Base-by-base conservation (phyloP, 2,113 vertebrate species). In the Willisornis vidua region DNA sequence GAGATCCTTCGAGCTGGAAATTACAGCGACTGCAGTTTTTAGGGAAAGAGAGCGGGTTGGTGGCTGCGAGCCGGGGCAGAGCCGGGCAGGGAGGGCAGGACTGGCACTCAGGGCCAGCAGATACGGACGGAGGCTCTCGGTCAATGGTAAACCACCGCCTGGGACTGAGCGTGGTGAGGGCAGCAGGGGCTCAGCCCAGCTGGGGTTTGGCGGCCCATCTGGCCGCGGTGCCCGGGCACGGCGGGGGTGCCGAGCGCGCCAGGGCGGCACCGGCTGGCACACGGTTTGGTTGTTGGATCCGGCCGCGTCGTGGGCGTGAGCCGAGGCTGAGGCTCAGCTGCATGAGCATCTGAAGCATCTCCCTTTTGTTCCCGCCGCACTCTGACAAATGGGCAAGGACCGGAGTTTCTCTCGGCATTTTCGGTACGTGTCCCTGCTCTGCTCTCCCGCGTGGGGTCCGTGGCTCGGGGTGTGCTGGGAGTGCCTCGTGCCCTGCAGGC, bases 391-490 rank as follows among this genome's bases (percentile, higher is more conserved):
- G 99, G 99, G 98, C 95, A 98, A 99, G 96, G 98, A 99, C 96
- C 98, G 98, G 97, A 98, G 97, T 95, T 98, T 99, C 98, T 98
- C 99, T 93, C 98, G 98, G 96, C 99, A 98, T 98, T 99, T 99
- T 99, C 98, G 99, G 99, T 99, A 99, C 19, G 98, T 95, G 80
- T 90, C 94, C 84, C 78, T 2, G 68, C 43, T 39, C 33, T 8
- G 24, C 89, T 33, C n/a, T 37, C 46, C 59, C 14, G 54, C 15
- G 23, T 2, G 41, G 20, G 10, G 6, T 58, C 85, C 28, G 4
- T 14, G 79, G 61, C 15, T 7, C 5, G 9, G 68, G 49, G 3
- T 33, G 58, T 2, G 41, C 37, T 5, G 71, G 62, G 52, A 25
- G 19, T 48, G 83, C 49, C 63, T 59, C 2, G 23, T 2, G 26